These are phyloP conservation scores for Hesperia comma DNA, from an alignment of 2,888 invertebrate species.

Conservation along the genomic window DNA sequence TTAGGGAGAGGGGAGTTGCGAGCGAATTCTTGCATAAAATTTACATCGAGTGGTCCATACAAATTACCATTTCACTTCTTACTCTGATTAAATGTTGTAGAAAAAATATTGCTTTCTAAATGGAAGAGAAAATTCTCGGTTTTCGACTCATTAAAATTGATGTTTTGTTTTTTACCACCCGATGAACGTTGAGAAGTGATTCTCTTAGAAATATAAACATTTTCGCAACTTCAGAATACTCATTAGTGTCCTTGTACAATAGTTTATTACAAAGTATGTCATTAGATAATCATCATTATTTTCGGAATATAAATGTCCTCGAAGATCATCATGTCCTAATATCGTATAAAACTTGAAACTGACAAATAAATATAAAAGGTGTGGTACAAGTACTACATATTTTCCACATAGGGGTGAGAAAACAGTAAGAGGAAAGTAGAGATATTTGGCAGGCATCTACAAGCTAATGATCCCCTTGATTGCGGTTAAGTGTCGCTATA, in stretches of 20 bases:
- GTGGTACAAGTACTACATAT: conserved; percentile 62
- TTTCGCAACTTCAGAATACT: conserved; percentile 44
- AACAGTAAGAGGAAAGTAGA: conserved; percentile 68
- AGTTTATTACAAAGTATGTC: conserved; percentile 45
- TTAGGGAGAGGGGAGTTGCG: conserved; percentile 73
- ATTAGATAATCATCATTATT: not conserved
- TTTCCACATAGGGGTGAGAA: conserved; percentile 76
- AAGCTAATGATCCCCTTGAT: conserved; percentile 83
- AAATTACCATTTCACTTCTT: conserved; percentile 84
- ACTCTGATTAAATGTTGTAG: conserved; percentile 84
- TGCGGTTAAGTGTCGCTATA: conserved; percentile 82
- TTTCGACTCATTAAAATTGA: conserved; percentile 82
- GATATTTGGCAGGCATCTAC: conserved; percentile 82
- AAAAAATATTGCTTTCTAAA: conserved; percentile 83
- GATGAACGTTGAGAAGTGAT: conserved; percentile 33
- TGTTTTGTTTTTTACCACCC: conserved; percentile 68
- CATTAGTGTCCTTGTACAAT: conserved; percentile 47
- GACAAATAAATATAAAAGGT: conserved; percentile 64
- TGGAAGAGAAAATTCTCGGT: conserved; percentile 81
- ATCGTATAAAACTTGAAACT: conserved; percentile 64
- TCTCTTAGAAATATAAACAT: conserved; percentile 38
- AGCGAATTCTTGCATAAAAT: conserved; percentile 83
- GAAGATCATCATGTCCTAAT: not conserved
- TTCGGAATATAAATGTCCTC: not conserved
- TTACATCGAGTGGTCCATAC: conserved; percentile 84